phyloP scores from a whole-genome alignment of 2,888 invertebrate genomes.

The Drosophila robusta region DNA sequence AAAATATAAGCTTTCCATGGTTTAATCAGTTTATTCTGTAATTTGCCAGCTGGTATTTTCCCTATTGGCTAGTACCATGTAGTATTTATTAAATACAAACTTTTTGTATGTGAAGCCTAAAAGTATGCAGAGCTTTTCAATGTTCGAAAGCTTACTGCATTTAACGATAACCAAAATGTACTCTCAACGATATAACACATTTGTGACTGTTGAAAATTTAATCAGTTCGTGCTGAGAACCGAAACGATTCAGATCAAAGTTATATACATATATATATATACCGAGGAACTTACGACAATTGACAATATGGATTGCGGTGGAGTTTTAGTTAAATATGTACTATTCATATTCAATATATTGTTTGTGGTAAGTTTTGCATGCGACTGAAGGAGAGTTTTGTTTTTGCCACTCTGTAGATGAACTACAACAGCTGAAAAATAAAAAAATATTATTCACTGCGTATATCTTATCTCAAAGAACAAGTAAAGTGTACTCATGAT shows the following conservation, averaged over 20 bases:
- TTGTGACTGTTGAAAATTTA: not conserved
- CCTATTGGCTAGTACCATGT: not conserved
- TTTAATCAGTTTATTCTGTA: not conserved
- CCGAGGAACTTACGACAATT: not conserved
- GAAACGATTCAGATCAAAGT: conserved; percentile 7
- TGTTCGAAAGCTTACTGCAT: not conserved
- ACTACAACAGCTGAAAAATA: too few relatives aligned
- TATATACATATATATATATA: not conserved
- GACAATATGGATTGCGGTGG: conserved; percentile 89
- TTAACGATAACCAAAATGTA: conserved; percentile 33
- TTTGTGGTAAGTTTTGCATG: conserved; percentile 88
- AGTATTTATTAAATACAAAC: not conserved
- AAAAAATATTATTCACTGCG: not conserved
- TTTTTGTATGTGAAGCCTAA: not conserved
- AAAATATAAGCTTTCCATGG: too few relatives aligned
- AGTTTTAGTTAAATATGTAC: conserved; percentile 92
- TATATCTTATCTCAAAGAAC: conserved; percentile 22
- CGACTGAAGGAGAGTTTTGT: not conserved
- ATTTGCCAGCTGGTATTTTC: not conserved
- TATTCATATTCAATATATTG: conserved; percentile 92
- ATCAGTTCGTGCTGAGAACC: conserved; percentile 20
- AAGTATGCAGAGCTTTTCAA: conserved; percentile 22
- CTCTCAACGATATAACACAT: not conserved
- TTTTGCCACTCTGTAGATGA: too few relatives aligned
- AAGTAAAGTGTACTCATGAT: conserved; percentile 14